These are phyloP conservation scores for Pachyseris speciosa DNA, from an alignment of 64 coral and sea anemone species.

Conservation along the genomic window DNA sequence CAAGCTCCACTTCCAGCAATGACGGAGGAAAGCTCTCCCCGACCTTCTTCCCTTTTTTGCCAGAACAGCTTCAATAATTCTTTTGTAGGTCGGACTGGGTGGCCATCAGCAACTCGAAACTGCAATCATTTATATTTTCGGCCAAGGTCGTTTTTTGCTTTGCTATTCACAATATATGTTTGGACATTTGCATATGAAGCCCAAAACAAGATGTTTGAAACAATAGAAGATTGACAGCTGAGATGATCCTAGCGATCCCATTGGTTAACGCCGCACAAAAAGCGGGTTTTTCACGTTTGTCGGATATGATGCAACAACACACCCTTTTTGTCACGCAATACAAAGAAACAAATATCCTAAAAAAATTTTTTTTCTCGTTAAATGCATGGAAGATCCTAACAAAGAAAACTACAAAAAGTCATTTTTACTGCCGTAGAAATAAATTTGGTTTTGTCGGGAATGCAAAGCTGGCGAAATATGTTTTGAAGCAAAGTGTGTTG, in stretches of 20 bases:
- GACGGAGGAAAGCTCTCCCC: too few relatives aligned
- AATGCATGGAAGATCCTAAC: too few relatives aligned
- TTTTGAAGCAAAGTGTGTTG: too few relatives aligned
- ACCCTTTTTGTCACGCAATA: background rate
- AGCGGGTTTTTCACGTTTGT: constrained; percentile 41
- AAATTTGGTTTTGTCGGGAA: too few relatives aligned
- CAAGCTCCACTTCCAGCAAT: too few relatives aligned
- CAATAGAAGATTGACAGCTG: constrained; percentile 4
- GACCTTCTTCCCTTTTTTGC: background rate
- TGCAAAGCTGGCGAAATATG: too few relatives aligned
- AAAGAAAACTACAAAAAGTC: too few relatives aligned
- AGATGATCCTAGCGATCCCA: background rate
- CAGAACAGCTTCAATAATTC: background rate
- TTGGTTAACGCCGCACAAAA: background rate
- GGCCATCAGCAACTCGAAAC: background rate
- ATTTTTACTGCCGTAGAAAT: too few relatives aligned
- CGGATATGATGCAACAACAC: background rate
- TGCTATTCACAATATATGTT: background rate
- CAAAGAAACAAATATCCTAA: too few relatives aligned
- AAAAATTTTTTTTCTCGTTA: too few relatives aligned
- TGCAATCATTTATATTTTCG: background rate
- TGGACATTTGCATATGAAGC: background rate
- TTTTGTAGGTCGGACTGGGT: background rate
- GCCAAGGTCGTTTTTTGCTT: background rate
- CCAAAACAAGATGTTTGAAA: background rate